Base-by-base conservation (phyloP, 2,113 vertebrate genomes). In the Microtus montanus region DNA sequence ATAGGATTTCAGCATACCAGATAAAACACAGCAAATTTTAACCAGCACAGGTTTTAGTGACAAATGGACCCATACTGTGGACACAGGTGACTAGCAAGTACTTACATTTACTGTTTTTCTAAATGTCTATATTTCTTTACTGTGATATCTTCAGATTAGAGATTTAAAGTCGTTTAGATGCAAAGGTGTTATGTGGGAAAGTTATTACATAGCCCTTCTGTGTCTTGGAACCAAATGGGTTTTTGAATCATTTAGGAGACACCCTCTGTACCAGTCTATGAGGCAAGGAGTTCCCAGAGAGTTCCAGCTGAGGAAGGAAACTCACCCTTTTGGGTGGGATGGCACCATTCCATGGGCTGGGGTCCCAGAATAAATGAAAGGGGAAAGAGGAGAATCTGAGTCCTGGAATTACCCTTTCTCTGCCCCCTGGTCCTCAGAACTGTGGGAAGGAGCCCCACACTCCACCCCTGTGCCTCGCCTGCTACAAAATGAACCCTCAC, bases 51-150 rank as follows among this genome's bases (percentile, higher is more conserved):
- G 98, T 54, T 99, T 99, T 94, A 98, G 97, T 97, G 99, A 99
- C 95, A 99, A 99, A 98, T 98, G 99, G 97, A 99, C 99, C 71
- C 98, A 99, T 61, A 98, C 99, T 80, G 99, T 99, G 99, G 99
- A 99, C 98, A 99, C 99, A 63, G 99, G 99, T 97, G 99, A 99
- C 95, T 99, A 99, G 99, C 98, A 98, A 99, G 99, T 99, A 99
- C 98, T 94, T 95, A 97, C 96, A 97, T 47, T 82, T 64, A 84
- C 63, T 64, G 80, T 94, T 74, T 94, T 90, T 35, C 91, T 95
- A 94, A 95, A 82, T 83, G 85, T 94, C 96, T 84, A 96, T 91
- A 92, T 93, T 92, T 94, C 91, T 96, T 93, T 80, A 91, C 83
- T 90, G 58, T 19, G 91, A 84, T 77, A 97, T 77, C 87, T 95